Evolutionary conservation across 1,140 invertebrate genomes (phyloP), one percentile per base, ranked within the genome.

Genomic region (Drosophila elegans): DNA sequence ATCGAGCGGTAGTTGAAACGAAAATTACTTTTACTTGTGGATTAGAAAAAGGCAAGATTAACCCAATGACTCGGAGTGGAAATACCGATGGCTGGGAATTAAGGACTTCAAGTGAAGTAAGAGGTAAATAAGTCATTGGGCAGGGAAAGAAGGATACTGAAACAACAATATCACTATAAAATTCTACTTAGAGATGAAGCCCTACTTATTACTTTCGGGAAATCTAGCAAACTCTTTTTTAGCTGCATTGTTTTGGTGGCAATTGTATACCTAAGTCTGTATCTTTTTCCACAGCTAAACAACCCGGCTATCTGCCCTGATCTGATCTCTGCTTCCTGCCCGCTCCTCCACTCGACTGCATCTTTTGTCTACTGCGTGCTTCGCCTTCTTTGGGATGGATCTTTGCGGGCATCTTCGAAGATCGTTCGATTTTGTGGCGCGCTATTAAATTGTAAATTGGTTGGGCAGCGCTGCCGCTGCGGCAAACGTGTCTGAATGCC

Each of bases 391-490:
- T 29, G 39, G 45, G 49, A 73, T 67, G 45, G 49, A 73, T 67
- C 60, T 60, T 32, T 46, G 36, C 54, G 49, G 46, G 46, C 38
- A 68, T 68, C 45, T 52, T 25, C 71, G 68, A 45, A 69, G 74
- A 85, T 86, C 82, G 78, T 84, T 88, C 80, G 84, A 88, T 88
- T 90, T 90, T 84, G 85, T 78, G 69, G 85, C 85, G 68, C 59
- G 77, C 84, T 90, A 89, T 89, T 89, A 89, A 90, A 89, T 89
- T 84, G 80, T 90, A 89, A 89, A 89, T 89, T 89, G 85, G 64
- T 80, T 64, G 74, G 45, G 80, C 80, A 80, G 80, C 85, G 84
- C 84, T 89, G 84, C 76, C 27, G 76, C 60, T 46, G 80, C 74
- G 25, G 51, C 76, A 89, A 90, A 89, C 84, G 84, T 89, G 84